phyloP scores from a whole-genome alignment of 2,888 invertebrate genomes.

The Creontiades dilutus region DNA sequence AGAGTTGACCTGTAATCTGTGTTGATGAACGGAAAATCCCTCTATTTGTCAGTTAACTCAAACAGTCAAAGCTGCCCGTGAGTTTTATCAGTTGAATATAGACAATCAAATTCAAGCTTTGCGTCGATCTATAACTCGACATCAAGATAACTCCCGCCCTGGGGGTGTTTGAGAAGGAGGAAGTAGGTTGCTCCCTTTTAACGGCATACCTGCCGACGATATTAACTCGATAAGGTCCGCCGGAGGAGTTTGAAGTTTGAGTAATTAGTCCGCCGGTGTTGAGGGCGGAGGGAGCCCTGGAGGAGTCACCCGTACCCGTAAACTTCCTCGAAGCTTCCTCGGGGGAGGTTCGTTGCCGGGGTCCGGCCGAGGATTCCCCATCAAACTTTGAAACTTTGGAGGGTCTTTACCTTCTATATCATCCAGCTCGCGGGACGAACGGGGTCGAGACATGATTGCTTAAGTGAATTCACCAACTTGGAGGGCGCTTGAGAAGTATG shows the following conservation, averaged over 20 bases:
- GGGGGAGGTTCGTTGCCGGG: not conserved
- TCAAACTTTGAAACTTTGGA: conserved; percentile 9
- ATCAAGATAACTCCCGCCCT: not conserved
- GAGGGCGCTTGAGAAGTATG: not conserved
- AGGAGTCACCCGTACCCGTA: not conserved
- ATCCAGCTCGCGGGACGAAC: not conserved
- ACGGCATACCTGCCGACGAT: not conserved
- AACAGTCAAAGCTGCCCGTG: too few species aligned
- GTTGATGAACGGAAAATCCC: too few species aligned
- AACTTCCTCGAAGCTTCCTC: not conserved
- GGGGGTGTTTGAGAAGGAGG: not conserved
- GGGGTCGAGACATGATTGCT: not conserved
- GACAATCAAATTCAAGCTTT: too few species aligned
- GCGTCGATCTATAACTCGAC: not conserved
- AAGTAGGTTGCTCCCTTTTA: not conserved
- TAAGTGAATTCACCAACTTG: not conserved
- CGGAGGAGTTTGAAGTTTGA: not conserved
- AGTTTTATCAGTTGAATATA: too few species aligned
- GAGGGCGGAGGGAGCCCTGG: not conserved
- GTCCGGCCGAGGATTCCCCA: not conserved
- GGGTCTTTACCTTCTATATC: not conserved
- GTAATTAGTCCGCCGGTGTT: conserved; percentile 7
- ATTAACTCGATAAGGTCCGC: not conserved
- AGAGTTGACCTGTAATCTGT: too few species aligned
- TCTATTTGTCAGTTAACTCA: too few species aligned